Evolutionary conservation across 2,113 vertebrate genomes (phyloP), one percentile per base, ranked within the genome.

Genomic region (Tylochromis polylepis): DNA sequence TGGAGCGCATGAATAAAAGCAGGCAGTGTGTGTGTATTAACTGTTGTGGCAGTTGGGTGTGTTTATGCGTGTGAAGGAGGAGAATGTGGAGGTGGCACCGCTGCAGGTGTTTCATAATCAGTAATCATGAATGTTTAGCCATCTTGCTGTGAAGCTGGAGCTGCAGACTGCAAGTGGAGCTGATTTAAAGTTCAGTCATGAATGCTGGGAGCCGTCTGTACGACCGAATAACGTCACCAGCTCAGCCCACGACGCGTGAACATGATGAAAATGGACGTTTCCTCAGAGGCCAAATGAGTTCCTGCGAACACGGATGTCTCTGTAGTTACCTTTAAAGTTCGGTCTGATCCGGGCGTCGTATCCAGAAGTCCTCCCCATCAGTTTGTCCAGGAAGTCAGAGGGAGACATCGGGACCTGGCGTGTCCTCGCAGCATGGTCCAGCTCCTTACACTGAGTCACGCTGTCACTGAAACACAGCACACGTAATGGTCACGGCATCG

Each of bases 331-430:
- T 99, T 99, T 99, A 89, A 99, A 99, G 91, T 99, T 99, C 12
- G 99, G 99, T 95, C 99, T 95, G 92, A 99, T 99, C 94, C 99
- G 97, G 77, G 99, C 99, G 57, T 99, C 99, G 1, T 99, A 99
- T 38, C 99, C 99, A 1, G 99, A 99, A 72, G 98, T 99, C 87
- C 97, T 96, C 4, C 99, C 99, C 99, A 99, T 99, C 86, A 99
- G 95, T 89, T 99, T 99, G 94, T 99, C 99, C 95, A 99, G 95
- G 86, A 99, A 99, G 92, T 99, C 98, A 0, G 99, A 99, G 2
- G 99, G 98, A 1, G 99, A 99, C 97, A 99, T 98, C 3, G 98
- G 97, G 53, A 95, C 92, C 94, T 95, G 95, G 3, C 91, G 91
- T 8, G 96, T 95, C 78, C 97, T 97, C 57, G 96, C 95, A 55